These are phyloP conservation scores for Aptenodytes forsteri DNA, from an alignment of 2,113 vertebrate species.

Conservation along the genomic window DNA sequence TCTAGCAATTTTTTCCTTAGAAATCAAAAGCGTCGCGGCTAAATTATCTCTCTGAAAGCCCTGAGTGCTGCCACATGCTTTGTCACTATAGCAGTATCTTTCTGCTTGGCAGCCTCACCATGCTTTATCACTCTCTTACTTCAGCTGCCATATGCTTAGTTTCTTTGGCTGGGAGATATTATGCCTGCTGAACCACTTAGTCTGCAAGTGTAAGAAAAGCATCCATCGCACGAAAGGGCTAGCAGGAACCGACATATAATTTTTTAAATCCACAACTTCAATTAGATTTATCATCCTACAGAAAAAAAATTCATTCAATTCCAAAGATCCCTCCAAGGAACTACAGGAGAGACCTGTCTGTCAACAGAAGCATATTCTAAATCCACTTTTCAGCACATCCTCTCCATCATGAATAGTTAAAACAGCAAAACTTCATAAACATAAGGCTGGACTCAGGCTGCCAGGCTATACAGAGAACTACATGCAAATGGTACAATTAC, in stretches of 20 bases:
- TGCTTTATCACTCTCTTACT: background rate
- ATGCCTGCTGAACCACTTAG: background rate
- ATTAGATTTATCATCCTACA: background rate
- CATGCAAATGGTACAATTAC: background rate
- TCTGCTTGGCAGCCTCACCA: conserved; percentile 20
- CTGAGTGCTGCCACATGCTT: background rate
- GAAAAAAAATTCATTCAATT: background rate
- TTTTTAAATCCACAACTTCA: background rate
- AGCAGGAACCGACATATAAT: background rate
- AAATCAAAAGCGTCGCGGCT: background rate
- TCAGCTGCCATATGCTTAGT: background rate
- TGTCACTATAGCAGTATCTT: background rate
- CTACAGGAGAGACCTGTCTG: background rate
- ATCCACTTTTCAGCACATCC: background rate
- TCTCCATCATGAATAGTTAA: background rate
- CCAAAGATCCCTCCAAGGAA: background rate
- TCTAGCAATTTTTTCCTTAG: background rate
- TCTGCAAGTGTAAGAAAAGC: background rate
- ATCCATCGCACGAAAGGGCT: background rate
- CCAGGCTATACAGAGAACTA: background rate
- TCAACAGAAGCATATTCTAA: background rate
- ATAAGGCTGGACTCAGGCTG: background rate
- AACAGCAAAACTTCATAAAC: background rate
- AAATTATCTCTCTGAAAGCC: background rate
- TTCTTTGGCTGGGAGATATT: background rate